phyloP scores from a whole-genome alignment of 2,888 invertebrate genomes.

The Deroplatys truncata region DNA sequence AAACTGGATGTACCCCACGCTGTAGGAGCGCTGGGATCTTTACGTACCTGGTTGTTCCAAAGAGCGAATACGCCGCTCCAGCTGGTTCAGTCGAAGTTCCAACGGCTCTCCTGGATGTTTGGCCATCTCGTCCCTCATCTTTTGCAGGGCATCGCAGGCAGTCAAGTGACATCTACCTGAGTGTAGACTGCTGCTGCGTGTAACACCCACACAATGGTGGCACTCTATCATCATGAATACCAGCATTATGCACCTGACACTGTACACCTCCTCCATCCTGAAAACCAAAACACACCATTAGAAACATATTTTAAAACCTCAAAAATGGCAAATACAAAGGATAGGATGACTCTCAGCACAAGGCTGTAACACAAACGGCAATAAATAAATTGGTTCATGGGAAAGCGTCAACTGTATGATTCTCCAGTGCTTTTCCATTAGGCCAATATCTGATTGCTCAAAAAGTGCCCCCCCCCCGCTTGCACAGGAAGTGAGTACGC shows the following conservation, averaged over 20 bases:
- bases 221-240: neutral
- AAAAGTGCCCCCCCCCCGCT: too few species aligned
- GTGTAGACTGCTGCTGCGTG: neutral
- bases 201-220: neutral
- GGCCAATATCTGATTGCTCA: too few species aligned
- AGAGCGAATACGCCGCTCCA: conserved; percentile 62
- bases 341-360: too few species aligned
- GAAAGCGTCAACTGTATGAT: too few species aligned
- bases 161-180: conserved; percentile 30
- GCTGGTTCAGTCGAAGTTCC: conserved; percentile 49
- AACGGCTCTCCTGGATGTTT: conserved; percentile 19
- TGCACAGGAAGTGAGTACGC: too few species aligned
- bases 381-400: too few species aligned
- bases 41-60: conserved; percentile 70
- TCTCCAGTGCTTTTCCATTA: too few species aligned
- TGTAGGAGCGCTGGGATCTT: too few species aligned
- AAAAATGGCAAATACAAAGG: too few species aligned
- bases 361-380: too few species aligned
- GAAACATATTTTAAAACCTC: too few species aligned
- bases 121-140: conserved; percentile 30
- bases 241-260: neutral
- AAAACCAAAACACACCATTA: neutral
- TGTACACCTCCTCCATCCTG: neutral
- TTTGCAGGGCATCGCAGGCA: conserved; percentile 31
- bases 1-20: too few species aligned